Evolutionary conservation across 2,797 vertebrate species (phyloP).

Genomic region (Coccyzus lansbergi): DNA sequence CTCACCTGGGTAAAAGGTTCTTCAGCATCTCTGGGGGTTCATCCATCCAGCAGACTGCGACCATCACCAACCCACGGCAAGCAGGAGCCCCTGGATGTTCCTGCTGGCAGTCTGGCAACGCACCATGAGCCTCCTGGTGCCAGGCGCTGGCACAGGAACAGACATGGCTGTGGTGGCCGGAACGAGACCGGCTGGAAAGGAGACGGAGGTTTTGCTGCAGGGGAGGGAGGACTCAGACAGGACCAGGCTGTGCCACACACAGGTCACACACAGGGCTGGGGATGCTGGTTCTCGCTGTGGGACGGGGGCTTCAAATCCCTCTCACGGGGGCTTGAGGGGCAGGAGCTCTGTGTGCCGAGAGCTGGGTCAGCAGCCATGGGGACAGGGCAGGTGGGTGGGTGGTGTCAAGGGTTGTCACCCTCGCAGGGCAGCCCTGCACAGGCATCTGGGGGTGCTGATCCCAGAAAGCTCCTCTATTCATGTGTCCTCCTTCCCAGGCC

Average conservation of each 20-base stretch:
- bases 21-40: neutral
- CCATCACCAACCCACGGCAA: neutral
- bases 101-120: accelerated
- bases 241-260: neutral
- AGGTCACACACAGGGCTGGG: neutral
- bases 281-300: neutral
- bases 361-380: neutral
- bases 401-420: neutral
- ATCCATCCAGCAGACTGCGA: neutral
- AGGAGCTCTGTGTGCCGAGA: neutral
- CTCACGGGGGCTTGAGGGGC: accelerated
- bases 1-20: too few relatives aligned
- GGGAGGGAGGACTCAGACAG: neutral
- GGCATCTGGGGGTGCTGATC: neutral
- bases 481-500: neutral
- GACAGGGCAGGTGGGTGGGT: neutral
- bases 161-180: neutral
- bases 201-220: neutral
- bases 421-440: neutral
- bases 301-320: neutral
- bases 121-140: neutral
- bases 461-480: neutral
- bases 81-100: neutral
- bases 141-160: conserved; percentile 31
- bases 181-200: neutral